These are phyloP conservation scores for Apodemia mormo DNA, from an alignment of 2,888 invertebrate genomes.

Conservation along the genomic window DNA sequence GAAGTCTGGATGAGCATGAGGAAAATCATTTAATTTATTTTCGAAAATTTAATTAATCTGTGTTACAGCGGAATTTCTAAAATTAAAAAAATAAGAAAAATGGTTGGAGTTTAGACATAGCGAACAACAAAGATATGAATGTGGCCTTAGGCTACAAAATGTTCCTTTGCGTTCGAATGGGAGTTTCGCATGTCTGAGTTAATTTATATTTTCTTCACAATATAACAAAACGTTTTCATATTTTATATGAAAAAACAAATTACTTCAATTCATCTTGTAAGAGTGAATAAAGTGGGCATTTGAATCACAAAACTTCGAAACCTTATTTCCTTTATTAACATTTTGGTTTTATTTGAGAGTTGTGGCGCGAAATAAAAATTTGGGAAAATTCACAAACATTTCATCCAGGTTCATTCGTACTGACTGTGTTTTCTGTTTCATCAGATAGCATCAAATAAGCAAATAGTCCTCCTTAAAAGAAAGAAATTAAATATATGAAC, in stretches of 20 bases:
- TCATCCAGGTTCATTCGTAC: too few relatives aligned
- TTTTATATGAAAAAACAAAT: conserved; percentile 9
- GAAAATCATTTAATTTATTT: neutral
- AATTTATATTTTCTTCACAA: conserved; percentile 8
- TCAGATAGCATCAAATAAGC: too few relatives aligned
- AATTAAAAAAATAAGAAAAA: neutral
- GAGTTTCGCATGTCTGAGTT: conserved; percentile 14
- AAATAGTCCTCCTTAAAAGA: too few relatives aligned
- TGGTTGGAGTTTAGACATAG: neutral
- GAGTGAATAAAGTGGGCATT: neutral
- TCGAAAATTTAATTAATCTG: neutral
- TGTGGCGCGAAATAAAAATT: too few relatives aligned
- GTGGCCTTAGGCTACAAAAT: neutral
- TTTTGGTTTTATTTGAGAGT: too few relatives aligned
- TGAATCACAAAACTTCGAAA: neutral
- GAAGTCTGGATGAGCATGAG: too few relatives aligned
- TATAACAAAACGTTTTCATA: conserved; percentile 3
- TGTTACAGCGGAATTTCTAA: neutral
- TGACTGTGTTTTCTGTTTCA: too few relatives aligned
- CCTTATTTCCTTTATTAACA: neutral
- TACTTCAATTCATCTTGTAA: conserved; percentile 3
- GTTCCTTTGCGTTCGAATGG: conserved; percentile 10
- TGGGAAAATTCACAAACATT: too few relatives aligned
- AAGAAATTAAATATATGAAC: too few relatives aligned
- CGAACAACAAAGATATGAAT: conserved; percentile 7